These are phyloP conservation scores for Tipula helvola DNA, from an alignment of 2,888 invertebrate species.

Conservation along the genomic window DNA sequence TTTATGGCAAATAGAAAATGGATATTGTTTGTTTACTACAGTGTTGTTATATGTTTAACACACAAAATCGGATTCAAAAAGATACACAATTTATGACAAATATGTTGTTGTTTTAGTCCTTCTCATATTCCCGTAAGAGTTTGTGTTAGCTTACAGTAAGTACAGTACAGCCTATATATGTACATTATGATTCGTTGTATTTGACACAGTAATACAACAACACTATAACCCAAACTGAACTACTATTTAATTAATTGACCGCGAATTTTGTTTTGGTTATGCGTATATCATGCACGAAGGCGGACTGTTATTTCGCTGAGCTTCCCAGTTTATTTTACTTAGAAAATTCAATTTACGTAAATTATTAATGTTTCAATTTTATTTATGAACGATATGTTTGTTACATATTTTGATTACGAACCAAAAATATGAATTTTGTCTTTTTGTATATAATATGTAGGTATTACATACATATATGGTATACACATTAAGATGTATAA, in stretches of 20 bases:
- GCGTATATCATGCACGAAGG: not conserved
- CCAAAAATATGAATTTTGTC: not conserved
- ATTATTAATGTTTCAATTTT: not conserved
- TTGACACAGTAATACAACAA: not conserved
- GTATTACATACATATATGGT: too few relatives aligned
- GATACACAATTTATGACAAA: not conserved
- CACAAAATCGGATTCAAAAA: not conserved
- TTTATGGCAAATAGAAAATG: constrained; percentile 4
- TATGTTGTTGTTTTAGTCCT: not conserved
- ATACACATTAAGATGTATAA: not conserved
- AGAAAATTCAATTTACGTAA: not conserved
- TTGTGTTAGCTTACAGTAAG: not conserved
- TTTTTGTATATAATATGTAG: too few relatives aligned
- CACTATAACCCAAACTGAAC: not conserved
- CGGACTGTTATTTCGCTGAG: not conserved
- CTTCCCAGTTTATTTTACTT: not conserved
- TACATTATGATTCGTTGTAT: not conserved
- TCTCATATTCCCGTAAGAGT: not conserved
- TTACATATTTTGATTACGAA: not conserved
- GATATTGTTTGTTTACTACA: not conserved
- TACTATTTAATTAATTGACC: not conserved
- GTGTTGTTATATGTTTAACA: not conserved
- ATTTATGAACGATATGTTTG: not conserved
- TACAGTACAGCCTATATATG: not conserved
- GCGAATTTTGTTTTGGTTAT: not conserved